phyloP scores from a whole-genome alignment of 2,113 vertebrate genomes.

The Promerops cafer region DNA sequence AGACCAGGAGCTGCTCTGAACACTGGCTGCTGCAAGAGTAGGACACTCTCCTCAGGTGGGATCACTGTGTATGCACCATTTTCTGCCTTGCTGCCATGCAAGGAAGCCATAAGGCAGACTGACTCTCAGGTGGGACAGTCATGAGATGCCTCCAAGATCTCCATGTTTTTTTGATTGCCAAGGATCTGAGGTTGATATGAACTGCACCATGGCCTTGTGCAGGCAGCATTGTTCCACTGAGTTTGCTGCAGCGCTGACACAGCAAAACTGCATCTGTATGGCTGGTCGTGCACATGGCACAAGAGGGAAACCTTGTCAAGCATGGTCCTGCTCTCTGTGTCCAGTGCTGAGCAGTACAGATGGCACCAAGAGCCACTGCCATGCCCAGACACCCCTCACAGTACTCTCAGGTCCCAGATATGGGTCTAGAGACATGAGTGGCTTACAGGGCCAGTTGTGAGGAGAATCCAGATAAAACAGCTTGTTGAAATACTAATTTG shows the following conservation, averaged over 20 bases:
- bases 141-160: neutral
- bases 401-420: neutral
- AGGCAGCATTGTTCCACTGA: neutral
- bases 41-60: neutral
- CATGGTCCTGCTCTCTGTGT: rapidly evolving
- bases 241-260: neutral
- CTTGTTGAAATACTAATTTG: neutral
- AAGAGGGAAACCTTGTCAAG: neutral
- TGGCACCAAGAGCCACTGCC: neutral
- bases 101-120: neutral
- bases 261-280: neutral
- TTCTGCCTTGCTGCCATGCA: neutral
- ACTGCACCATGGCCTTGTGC: neutral
- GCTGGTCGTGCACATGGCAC: neutral
- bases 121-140: neutral
- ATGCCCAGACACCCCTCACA: neutral
- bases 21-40: neutral
- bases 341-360: neutral
- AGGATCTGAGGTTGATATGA: neutral
- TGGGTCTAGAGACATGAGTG: neutral
- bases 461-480: neutral
- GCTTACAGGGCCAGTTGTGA: neutral
- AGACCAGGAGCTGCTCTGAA: neutral
- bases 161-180: neutral
- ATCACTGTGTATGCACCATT: neutral